phyloP scores from a whole-genome alignment of 2,113 vertebrate species.

The Hippocampus zosterae region DNA sequence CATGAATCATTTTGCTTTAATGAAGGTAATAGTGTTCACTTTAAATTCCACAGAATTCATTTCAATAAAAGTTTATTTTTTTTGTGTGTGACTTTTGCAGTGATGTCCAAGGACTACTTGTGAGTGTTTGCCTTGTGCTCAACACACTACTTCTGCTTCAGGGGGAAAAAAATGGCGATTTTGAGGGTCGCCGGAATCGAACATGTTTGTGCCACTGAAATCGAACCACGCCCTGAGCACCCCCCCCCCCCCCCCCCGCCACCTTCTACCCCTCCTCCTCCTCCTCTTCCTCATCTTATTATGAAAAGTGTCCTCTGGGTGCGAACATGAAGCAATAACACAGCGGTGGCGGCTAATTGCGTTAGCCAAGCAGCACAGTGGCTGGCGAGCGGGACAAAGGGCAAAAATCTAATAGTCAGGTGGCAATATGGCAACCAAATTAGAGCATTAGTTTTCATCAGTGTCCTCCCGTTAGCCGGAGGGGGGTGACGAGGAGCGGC shows the following conservation, averaged over 20 bases:
- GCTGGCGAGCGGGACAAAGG: constrained; percentile 3
- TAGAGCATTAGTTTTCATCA: constrained; percentile 20
- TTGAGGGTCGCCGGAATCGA: neutral
- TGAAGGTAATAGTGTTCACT: no score
- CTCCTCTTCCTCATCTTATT: constrained; percentile 1
- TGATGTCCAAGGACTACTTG: neutral
- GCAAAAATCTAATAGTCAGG: constrained; percentile 12
- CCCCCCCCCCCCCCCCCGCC: neutral
- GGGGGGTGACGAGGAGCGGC: neutral
- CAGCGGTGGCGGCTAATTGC: constrained; percentile 2
- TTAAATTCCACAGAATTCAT: no score
- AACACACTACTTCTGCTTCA: neutral
- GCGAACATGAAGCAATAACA: constrained; percentile 12
- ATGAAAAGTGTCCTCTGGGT: constrained; percentile 17
- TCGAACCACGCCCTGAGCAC: neutral
- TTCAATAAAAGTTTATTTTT: no score
- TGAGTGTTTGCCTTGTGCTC: no score
- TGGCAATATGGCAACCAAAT: constrained; percentile 11
- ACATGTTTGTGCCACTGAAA: neutral
- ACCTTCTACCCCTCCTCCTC: neutral
- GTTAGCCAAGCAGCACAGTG: constrained; percentile 4
- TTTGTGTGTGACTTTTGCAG: neutral
- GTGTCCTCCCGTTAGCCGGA: neutral
- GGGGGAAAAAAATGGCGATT: neutral
- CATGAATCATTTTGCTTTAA: no score